Evolutionary conservation across 2,888 invertebrate species (phyloP), one percentile per base, ranked within the genome.

Genomic region (Harpagoxenus sublaevis): DNA sequence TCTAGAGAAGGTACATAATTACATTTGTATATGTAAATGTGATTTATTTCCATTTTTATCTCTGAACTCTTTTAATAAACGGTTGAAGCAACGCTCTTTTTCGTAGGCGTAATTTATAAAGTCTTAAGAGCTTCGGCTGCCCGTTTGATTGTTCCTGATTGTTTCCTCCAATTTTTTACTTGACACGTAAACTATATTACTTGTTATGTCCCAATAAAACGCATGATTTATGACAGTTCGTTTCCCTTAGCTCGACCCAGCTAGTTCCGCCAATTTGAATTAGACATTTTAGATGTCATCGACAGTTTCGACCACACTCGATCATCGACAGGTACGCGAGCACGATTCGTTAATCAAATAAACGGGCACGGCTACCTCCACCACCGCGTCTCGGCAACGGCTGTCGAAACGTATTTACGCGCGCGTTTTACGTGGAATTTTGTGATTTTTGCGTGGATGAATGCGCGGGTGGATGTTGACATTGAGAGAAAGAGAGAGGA

Each of bases 371-470:
- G 42, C 57, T 28, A 73, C 51, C 81, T 60, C 66, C 65, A 31
- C 53, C 66, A 63, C 65, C 68, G 79, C 51, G 53, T 65, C 78
- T 81, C 82, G 51, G 15, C 75, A 73, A 55, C 82, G 62, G 45
- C 62, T 62, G 81, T 83, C 82, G 82, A 79, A 74, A 63, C 60
- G 51, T 79, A 83, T 78, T 85, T 42, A 82, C 85, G 87, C 79
- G 83, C 71, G 84, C 79, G 75, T 85, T 90, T 89, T 90, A 84
- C 89, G 81, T 65, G 73, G 77, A 75, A 89, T 89, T 89, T 92
- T 92, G 86, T 84, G 85, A 89, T 90, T 90, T 90, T 90, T 90
- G 90, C 91, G 86, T 89, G 92, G 87, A 85, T 92, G 90, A 87
- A 91, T 91, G 90, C 87, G 87, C 90, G 87, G 89, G 74, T 92